Evolutionary conservation across 2,888 invertebrate species (phyloP).

Genomic region (Yponomeuta plumbellus): DNA sequence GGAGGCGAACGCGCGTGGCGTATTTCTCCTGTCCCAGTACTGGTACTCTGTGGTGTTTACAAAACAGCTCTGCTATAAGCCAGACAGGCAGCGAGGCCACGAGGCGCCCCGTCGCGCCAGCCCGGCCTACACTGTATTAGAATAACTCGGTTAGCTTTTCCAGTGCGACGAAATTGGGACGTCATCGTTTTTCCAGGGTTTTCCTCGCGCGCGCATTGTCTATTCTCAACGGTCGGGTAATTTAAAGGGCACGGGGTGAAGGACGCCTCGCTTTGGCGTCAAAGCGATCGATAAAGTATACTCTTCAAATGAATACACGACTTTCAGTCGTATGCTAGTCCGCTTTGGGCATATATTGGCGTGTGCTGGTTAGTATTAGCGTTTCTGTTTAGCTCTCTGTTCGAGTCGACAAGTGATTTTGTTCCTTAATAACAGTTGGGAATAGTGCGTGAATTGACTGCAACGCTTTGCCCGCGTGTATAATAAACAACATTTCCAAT

Average conservation of each 20-base stretch:
- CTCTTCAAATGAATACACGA: background rate
- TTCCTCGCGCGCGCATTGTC: background rate
- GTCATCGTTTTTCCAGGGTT: background rate
- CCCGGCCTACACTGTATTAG: conserved; percentile 8
- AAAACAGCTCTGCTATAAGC: conserved; percentile 5
- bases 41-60: conserved; percentile 7
- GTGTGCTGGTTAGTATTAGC: background rate
- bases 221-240: conserved; percentile 33
- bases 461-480: background rate
- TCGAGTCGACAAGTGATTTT: background rate
- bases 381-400: conserved; percentile 13
- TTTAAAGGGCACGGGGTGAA: conserved; percentile 68
- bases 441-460: background rate
- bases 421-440: background rate
- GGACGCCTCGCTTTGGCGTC: conserved; percentile 50
- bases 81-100: conserved; percentile 2
- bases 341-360: background rate
- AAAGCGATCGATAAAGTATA: conserved; percentile 54
- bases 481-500: conserved; percentile 11
- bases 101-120: conserved; percentile 13
- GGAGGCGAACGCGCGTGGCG: background rate
- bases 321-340: background rate
- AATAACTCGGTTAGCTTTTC: conserved; percentile 15
- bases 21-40: background rate
- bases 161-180: conserved; percentile 15